phyloP scores from a whole-genome alignment of 1,140 invertebrate genomes.

The Musca domestica region DNA sequence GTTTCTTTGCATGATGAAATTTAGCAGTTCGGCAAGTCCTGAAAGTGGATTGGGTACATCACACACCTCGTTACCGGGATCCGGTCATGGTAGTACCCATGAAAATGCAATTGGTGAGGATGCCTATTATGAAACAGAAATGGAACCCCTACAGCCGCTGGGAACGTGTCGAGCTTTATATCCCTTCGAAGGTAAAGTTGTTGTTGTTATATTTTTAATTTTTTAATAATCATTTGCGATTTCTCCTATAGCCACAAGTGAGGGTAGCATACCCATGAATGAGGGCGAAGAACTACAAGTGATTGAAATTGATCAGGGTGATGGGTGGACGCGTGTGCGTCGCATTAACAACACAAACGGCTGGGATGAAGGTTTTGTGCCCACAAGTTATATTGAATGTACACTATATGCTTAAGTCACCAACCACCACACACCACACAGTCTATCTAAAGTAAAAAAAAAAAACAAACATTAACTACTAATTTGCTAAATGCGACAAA shows the following conservation, averaged over 20 bases:
- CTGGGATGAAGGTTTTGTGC: slow-evolving; percentile 93
- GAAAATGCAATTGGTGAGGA: slow-evolving; percentile 61
- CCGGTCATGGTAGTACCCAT: slow-evolving; percentile 54
- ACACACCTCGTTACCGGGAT: slow-evolving; percentile 73
- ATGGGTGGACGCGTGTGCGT: slow-evolving; percentile 97
- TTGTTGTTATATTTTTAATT: slow-evolving; percentile 17
- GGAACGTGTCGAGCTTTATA: slow-evolving; percentile 92
- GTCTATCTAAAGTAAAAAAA: no score
- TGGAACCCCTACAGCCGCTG: slow-evolving; percentile 72
- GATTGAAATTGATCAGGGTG: slow-evolving; percentile 95
- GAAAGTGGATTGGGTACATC: slow-evolving; percentile 82
- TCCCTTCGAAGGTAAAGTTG: slow-evolving; percentile 85
- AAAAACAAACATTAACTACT: background rate
- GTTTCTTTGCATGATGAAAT: slow-evolving; percentile 50
- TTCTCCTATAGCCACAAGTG: slow-evolving; percentile 74
- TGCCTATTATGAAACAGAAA: slow-evolving; percentile 71
- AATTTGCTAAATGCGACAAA: background rate
- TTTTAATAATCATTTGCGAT: no score
- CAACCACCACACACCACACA: background rate
- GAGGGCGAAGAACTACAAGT: slow-evolving; percentile 93
- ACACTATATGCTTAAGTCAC: slow-evolving; percentile 62
- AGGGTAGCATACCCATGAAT: slow-evolving; percentile 93
- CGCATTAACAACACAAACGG: slow-evolving; percentile 60
- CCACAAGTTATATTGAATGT: slow-evolving; percentile 92
- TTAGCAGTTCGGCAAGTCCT: slow-evolving; percentile 81